Evolutionary conservation across 2,888 invertebrate species (phyloP).

Genomic region (Pyralis farinalis): DNA sequence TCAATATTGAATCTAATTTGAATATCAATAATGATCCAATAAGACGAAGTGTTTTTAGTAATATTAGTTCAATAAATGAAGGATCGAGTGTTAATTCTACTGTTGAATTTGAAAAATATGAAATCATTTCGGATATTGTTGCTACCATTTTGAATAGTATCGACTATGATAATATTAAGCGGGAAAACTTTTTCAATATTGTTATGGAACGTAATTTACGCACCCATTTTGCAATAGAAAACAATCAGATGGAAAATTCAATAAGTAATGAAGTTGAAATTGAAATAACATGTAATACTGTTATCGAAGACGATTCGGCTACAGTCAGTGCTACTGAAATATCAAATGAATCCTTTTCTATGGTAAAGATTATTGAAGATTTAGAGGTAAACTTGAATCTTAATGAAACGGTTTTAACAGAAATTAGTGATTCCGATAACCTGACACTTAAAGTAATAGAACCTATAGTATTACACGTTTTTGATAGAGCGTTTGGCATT

Average conservation of each 20-base stretch:
- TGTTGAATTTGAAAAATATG: constrained; percentile 65
- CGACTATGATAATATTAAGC: constrained; percentile 23
- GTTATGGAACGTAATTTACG: constrained; percentile 10
- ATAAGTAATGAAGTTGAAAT: too few species aligned
- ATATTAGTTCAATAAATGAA: constrained; percentile 39
- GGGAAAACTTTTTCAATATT: constrained; percentile 9
- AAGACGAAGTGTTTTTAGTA: constrained; percentile 35
- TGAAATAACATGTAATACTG: too few species aligned
- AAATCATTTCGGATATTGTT: constrained; percentile 53
- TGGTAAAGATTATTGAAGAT: constrained; percentile 52
- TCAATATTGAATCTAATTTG: constrained; percentile 11
- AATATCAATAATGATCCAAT: constrained; percentile 17
- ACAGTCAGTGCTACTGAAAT: neutral
- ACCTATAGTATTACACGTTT: constrained; percentile 58
- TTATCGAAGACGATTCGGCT: too few species aligned
- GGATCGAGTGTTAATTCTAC: constrained; percentile 58
- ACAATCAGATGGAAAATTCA: neutral
- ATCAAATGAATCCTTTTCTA: constrained; percentile 42
- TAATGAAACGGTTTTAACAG: constrained; percentile 47
- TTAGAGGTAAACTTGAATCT: constrained; percentile 40
- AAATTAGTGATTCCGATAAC: constrained; percentile 41
- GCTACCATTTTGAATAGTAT: constrained; percentile 42
- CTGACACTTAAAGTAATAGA: constrained; percentile 47
- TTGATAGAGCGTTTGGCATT: constrained; percentile 44
- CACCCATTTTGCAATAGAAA: constrained; percentile 15